Conservation (phyloP, 2,888 invertebrate species). For the Stenoptilia bipunctidactyla region DNA sequence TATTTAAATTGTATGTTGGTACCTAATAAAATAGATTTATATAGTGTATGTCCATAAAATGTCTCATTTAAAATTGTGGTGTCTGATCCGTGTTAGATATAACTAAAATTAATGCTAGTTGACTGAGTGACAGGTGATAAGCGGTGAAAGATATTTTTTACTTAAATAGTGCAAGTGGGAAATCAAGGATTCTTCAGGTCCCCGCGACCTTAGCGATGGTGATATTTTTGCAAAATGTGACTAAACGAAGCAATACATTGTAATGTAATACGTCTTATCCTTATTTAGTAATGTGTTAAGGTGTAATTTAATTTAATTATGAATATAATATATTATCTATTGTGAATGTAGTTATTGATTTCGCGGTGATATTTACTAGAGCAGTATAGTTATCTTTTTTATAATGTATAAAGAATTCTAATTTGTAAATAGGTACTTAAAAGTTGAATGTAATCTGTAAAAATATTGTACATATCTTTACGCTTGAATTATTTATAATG, state of each 20-base stretch:
- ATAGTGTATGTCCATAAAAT: constrained; percentile 66
- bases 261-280: constrained; percentile 75
- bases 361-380: constrained; percentile 67
- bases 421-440: constrained; percentile 72
- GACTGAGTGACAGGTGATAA: constrained; percentile 57
- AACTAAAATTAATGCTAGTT: constrained; percentile 51
- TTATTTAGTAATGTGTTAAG: constrained; percentile 61
- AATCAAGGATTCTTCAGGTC: constrained; percentile 14
- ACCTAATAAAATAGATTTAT: constrained; percentile 43
- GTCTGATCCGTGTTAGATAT: constrained; percentile 66
- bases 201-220: constrained; percentile 45
- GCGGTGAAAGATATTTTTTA: constrained; percentile 58
- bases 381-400: constrained; percentile 66
- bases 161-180: constrained; percentile 30
- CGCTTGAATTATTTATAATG: constrained; percentile 67
- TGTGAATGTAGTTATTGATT: constrained; percentile 68
- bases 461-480: constrained; percentile 71
- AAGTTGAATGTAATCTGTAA: constrained; percentile 59
- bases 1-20: constrained; percentile 42
- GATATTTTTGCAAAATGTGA: constrained; percentile 80
- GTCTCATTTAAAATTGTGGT: constrained; percentile 67
- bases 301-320: constrained; percentile 57
- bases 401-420: constrained; percentile 68
- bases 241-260: constrained; percentile 83
- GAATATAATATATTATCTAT: constrained; percentile 51